Conservation (phyloP, 35 echinoderm and acorn worm genomes). For the Ptychodera flava region DNA sequence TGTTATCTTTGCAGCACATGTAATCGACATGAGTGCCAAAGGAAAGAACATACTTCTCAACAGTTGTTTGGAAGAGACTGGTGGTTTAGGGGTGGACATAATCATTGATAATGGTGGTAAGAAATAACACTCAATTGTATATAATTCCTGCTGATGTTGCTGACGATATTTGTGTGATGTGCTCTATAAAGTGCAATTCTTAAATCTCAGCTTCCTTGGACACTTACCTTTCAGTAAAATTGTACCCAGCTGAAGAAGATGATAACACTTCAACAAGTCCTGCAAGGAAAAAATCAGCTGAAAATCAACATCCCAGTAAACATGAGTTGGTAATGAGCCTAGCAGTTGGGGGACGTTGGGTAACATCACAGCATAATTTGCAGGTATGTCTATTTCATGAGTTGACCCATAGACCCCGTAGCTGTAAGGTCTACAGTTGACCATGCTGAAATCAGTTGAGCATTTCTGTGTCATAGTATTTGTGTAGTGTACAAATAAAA, state of each 20-base stretch:
- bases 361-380: conserved; percentile 71
- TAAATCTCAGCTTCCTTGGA: not conserved
- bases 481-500: not conserved
- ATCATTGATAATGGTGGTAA: conserved; percentile 93
- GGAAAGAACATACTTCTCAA: conserved; percentile 67
- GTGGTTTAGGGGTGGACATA: conserved; percentile 80
- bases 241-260: conserved; percentile 44
- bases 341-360: conserved; percentile 69
- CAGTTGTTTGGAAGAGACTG: conserved; percentile 87
- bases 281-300: not conserved
- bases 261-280: not conserved
- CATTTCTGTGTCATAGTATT: not conserved
- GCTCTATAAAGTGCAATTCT: not conserved
- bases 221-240: not conserved
- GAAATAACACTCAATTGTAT: not conserved
- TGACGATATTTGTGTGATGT: not conserved
- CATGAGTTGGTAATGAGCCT: conserved; percentile 71
- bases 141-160: not conserved
- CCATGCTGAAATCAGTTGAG: not conserved
- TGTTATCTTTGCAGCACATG: conserved; percentile 47
- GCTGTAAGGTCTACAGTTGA: not conserved
- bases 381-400: conserved; percentile 32
- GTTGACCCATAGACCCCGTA: not conserved
- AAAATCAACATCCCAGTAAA: conserved; percentile 35
- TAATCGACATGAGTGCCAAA: conserved; percentile 52